Conservation (phyloP, 2,113 vertebrate genomes). For the Oenanthe oenanthe region DNA sequence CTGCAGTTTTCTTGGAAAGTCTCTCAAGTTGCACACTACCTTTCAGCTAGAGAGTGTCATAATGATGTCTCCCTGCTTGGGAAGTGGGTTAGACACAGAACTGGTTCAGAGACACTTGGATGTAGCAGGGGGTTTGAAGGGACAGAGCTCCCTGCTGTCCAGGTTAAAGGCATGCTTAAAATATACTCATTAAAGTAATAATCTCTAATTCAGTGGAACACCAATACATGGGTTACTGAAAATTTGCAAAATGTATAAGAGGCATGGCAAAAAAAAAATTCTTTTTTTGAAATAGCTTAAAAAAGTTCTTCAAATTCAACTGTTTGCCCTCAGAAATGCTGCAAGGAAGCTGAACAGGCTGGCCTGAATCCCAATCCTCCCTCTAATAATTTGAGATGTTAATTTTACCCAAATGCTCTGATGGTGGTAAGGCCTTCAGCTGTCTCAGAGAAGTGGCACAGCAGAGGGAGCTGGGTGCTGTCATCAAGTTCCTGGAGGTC, state of each 20-base stretch:
- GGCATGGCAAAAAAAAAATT: background rate
- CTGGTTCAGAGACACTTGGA: background rate
- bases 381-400: background rate
- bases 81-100: background rate
- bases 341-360: background rate
- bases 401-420: constrained; percentile 87
- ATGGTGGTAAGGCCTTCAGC: constrained; percentile 97
- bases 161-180: background rate
- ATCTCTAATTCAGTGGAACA: background rate
- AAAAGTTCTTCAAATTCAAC: background rate
- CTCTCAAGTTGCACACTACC: background rate
- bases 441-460: constrained; percentile 98
- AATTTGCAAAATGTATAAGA: background rate
- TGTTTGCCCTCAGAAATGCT: background rate
- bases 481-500: constrained; percentile 97
- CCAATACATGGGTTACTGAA: background rate
- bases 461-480: constrained; percentile 93
- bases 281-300: background rate
- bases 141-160: background rate
- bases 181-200: background rate
- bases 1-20: background rate
- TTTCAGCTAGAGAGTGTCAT: background rate
- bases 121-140: background rate
- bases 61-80: background rate
- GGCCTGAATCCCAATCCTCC: background rate